Base-by-base conservation (phyloP, 92 coral and sea anemone species). In the Bergia sp. region DNA sequence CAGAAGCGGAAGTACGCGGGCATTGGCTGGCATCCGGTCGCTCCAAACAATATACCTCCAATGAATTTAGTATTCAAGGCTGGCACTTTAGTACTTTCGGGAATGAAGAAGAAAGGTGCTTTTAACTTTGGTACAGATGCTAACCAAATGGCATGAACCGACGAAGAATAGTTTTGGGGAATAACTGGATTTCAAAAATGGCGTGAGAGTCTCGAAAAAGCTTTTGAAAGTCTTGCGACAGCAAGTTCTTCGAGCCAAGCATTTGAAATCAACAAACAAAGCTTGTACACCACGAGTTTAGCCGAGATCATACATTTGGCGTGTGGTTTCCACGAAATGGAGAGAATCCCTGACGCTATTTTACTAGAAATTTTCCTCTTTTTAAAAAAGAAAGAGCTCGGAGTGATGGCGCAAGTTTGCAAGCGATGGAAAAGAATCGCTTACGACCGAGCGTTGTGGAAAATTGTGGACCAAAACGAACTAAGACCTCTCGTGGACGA, bases 361-460 rank as follows among this genome's bases (percentile, higher is more conserved):
- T 86, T 97, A 72, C 91, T 97, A 29, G 95, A 97, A 89, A 91
- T 97, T 23, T 97, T 97, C 89, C 91, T 90, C 77, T 94, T 92
- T 87, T 88, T 97, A 1, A 89, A 91, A 41, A 95, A 93, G 88
- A 92, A 93, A 69, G 95, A 97, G 81, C 92, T 97, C 36, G 98
- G 96, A 29, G 88, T 91, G 42, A 88, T 90, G 49, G 99, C 99
- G 42, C 92, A 90, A 87, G 98, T 97, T 37, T 94, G 94, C 76
- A 86, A 91, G 85, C 96, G 98, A 84, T 97, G 99, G 99, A 86
- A 94, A 69, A 88, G 99, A 88, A 92, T 97, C 37, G 98, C 99
- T 23, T 97, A 97, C 95, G 99, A 97, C 86, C 94, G 97, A 13
- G 94, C 97, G n/a, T 92, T 97, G 57, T 97, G 99, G 99, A 89